These are phyloP conservation scores for Salticus scenicus DNA, from an alignment of 2,888 invertebrate genomes.

Conservation along the genomic window DNA sequence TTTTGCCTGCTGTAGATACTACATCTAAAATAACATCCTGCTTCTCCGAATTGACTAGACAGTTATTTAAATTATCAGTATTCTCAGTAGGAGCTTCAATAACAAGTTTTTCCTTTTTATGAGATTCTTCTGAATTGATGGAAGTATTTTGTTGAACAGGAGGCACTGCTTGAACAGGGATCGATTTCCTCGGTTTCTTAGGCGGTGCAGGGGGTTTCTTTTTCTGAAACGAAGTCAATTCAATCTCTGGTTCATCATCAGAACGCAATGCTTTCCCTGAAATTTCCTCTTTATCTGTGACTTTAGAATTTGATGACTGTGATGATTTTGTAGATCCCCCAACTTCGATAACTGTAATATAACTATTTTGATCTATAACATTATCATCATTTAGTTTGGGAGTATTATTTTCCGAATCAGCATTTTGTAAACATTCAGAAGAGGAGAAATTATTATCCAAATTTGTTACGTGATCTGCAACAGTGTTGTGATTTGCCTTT, in stretches of 20 bases:
- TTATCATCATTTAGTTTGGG: conserved; percentile 15
- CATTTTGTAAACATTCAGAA: conserved; percentile 4
- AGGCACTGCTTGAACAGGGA: conserved; percentile 56
- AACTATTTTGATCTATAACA: conserved; percentile 50
- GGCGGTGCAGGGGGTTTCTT: conserved; percentile 68
- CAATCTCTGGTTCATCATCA: conserved; percentile 13
- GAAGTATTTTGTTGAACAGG: conserved; percentile 37
- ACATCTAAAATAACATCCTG: conserved; percentile 14
- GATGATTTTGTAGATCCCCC: conserved; percentile 37
- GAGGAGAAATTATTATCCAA: not conserved
- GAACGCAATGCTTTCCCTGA: not conserved
- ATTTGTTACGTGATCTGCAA: not conserved
- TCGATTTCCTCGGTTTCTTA: conserved; percentile 62
- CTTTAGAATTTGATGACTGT: not conserved
- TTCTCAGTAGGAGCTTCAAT: not conserved
- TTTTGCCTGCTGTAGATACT: not conserved
- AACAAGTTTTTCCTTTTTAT: conserved; percentile 26
- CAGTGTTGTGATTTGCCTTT: not conserved
- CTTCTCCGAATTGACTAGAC: conserved; percentile 50
- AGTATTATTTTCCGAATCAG: conserved; percentile 8
- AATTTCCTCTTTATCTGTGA: not conserved
- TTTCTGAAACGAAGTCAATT: conserved; percentile 37
- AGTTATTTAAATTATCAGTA: conserved; percentile 25
- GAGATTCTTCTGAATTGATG: not conserved
- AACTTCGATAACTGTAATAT: conserved; percentile 68